Conservation (phyloP, 35 echinoderm and acorn worm species). For the Strongylocentrotus purpuratus region DNA sequence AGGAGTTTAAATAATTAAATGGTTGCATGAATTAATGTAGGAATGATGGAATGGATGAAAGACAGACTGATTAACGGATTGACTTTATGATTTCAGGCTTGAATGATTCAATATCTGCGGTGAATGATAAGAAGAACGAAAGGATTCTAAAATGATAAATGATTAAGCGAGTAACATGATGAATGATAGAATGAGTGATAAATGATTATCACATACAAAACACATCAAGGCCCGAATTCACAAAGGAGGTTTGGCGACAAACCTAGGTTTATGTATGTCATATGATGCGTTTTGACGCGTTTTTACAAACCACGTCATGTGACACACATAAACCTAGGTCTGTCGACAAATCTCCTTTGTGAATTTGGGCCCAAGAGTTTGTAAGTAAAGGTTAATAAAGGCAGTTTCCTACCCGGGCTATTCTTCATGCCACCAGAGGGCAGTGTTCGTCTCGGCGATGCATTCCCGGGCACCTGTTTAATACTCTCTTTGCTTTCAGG, state of each 20-base stretch:
- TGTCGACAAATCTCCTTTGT: no score
- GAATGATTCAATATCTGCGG: neutral
- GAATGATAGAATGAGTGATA: no score
- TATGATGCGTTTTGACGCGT: no score
- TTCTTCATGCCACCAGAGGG: constrained; percentile 13
- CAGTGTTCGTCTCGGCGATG: constrained; percentile 19
- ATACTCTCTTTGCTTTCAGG: constrained; percentile 3
- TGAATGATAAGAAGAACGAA: neutral
- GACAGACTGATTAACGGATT: neutral
- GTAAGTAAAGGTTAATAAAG: no score
- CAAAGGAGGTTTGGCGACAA: no score
- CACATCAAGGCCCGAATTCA: no score
- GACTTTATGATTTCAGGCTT: neutral
- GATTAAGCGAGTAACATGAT: neutral
- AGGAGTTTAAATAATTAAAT: neutral
- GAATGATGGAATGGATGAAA: neutral
- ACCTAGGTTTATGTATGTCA: no score
- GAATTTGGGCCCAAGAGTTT: no score
- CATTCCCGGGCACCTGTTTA: constrained; percentile 10
- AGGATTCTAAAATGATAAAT: neutral
- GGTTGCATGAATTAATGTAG: neutral
- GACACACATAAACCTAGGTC: no score
- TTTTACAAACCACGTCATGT: no score
- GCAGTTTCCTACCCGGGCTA: neutral
- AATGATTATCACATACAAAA: neutral